Evolutionary conservation across 2,113 vertebrate genomes (phyloP).

Genomic region (Talpa occidentalis): DNA sequence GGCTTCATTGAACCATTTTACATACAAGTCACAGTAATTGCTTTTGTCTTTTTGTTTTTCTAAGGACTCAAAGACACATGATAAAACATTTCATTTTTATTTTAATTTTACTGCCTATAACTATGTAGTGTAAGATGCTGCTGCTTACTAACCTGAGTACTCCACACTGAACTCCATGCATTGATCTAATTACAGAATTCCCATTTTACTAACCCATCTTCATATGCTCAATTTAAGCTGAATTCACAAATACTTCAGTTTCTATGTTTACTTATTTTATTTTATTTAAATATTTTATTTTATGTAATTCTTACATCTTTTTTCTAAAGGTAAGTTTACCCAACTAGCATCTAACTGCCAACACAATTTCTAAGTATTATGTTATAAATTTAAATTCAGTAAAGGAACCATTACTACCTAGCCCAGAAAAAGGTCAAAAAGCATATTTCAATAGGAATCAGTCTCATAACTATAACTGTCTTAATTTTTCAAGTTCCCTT

Average conservation of each 20-base stretch:
- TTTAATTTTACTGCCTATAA: neutral
- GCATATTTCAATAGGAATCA: neutral
- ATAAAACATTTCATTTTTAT: neutral
- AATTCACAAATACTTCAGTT: neutral
- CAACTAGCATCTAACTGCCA: neutral
- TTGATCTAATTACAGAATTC: neutral
- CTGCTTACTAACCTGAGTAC: neutral
- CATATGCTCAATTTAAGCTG: neutral
- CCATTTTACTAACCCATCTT: constrained; percentile 16
- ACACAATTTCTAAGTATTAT: neutral
- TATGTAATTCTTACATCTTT: no score
- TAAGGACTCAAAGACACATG: neutral
- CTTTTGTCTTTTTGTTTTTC: neutral
- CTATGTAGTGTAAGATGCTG: neutral
- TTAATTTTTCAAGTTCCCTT: neutral
- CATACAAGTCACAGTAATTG: neutral
- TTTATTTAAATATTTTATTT: no score
- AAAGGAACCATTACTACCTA: neutral
- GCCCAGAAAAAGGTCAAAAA: neutral
- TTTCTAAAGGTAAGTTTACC: neutral
- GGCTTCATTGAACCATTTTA: neutral
- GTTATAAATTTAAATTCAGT: constrained; percentile 28
- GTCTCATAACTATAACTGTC: constrained; percentile 14
- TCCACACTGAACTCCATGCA: neutral
- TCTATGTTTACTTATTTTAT: neutral